Conservation (phyloP, 2,888 invertebrate species). For the Erebia ligea region DNA sequence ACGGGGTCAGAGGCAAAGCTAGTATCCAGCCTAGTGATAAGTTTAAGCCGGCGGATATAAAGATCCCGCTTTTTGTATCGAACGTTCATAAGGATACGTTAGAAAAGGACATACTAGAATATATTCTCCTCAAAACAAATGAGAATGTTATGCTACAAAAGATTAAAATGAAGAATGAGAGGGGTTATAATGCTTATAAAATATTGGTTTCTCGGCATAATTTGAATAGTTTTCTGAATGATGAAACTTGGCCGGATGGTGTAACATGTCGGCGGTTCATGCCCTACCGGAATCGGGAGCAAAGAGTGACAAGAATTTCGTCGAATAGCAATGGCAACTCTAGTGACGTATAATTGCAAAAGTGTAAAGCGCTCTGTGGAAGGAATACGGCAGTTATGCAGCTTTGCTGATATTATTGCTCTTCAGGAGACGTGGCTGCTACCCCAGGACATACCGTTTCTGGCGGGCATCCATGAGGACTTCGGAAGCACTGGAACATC, state of each 20-base stretch:
- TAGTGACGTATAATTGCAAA: background rate
- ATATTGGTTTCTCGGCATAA: background rate
- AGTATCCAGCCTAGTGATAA: background rate
- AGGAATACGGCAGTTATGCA: background rate
- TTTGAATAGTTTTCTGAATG: background rate
- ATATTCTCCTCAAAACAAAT: background rate
- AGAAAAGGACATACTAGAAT: background rate
- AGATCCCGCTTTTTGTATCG: background rate
- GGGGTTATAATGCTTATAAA: background rate
- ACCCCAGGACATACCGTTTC: background rate
- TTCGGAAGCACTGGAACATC: background rate
- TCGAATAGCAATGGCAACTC: background rate
- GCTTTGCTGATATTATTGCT: background rate
- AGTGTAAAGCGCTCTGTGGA: background rate
- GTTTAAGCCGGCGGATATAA: background rate
- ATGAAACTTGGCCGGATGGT: background rate
- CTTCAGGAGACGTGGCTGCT: background rate
- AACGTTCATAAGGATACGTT: slow-evolving; percentile 1
- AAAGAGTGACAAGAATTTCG: background rate
- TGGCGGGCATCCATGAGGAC: background rate
- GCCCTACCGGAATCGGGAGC: background rate
- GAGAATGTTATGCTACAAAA: background rate
- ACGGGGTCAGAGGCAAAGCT: background rate
- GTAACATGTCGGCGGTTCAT: background rate
- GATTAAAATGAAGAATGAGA: background rate